Base-by-base conservation (phyloP, 1,140 invertebrate species). In the Agrypnia vestita region DNA sequence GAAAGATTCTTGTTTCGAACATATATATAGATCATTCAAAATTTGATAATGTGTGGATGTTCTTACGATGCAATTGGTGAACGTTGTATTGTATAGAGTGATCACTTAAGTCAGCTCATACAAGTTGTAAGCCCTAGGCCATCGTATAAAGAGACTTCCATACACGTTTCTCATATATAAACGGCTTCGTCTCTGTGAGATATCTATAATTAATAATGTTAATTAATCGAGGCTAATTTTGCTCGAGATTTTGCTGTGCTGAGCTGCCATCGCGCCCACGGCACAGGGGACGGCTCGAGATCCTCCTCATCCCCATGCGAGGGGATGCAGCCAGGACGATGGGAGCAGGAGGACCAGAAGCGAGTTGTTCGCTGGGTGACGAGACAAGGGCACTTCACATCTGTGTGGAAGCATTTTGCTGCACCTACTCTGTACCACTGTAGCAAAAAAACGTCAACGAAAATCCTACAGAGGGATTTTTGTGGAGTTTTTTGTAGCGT, bases 301-400 rank as follows among this genome's bases (percentile, higher is more conserved):
- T 64, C 3, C 19, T 35, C 25, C 35, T 43, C 35, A 25, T 64
- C 7, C 61, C n/a, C 35, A 64, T 51, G 61, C 21, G 21, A 15
- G 49, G 49, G 25, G 35, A 64, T 64, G 12, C 11, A 43, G 12
- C 13, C 19, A 44, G 21, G 61, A 43, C n/a, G 19, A 64, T n/a
- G 61, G 61, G 21, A 64, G 11, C 49, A 13, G 61, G 44, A 13
- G 44, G 44, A 17, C 13, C 43, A 69, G 44, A 47, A 69, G 44
- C 43, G 44, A 69, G n/a, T 69, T 69, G 64, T 21, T 47, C 44
- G 43, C 64, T 69, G 64, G 64, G 64, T 69, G 64, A 46, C 46
- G 64, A 69, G 19, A 69, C n/a, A 47, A 69, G 64, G 35, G 17
- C 43, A n/a, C 64, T 69, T 47, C 35, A 46, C 44, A 19, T 21